Evolutionary conservation across 2,113 vertebrate genomes (phyloP).

Genomic region (Oriolus oriolus): DNA sequence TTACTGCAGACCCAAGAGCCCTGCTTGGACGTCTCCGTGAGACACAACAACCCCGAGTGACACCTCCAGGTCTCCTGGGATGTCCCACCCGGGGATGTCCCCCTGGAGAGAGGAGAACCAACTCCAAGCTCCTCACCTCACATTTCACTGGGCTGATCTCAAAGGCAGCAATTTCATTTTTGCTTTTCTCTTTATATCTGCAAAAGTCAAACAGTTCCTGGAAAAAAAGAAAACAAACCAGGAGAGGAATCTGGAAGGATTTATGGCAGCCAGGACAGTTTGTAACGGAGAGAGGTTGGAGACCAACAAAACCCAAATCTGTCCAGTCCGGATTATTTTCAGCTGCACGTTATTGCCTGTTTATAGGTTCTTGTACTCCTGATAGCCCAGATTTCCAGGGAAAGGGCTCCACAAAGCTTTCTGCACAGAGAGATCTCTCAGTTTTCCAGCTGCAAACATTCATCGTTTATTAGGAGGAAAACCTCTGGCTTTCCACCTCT

Average conservation of each 20-base stretch:
- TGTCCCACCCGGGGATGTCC: background rate
- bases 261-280: background rate
- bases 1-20: background rate
- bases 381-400: background rate
- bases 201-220: background rate
- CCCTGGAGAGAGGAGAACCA: background rate
- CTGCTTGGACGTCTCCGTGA: background rate
- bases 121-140: background rate
- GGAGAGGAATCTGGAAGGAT: background rate
- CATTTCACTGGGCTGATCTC: background rate
- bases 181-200: background rate
- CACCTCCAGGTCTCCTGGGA: background rate
- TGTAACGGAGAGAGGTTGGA: background rate
- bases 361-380: background rate
- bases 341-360: background rate
- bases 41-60: background rate
- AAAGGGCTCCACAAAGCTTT: background rate
- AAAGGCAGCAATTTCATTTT: background rate
- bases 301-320: background rate
- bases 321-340: background rate
- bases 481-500: background rate
- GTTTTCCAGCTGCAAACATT: conserved; percentile 18
- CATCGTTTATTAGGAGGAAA: background rate
- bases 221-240: background rate
- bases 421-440: background rate